These are phyloP conservation scores for Athene noctua DNA, from an alignment of 2,113 vertebrate species.

Conservation along the genomic window DNA sequence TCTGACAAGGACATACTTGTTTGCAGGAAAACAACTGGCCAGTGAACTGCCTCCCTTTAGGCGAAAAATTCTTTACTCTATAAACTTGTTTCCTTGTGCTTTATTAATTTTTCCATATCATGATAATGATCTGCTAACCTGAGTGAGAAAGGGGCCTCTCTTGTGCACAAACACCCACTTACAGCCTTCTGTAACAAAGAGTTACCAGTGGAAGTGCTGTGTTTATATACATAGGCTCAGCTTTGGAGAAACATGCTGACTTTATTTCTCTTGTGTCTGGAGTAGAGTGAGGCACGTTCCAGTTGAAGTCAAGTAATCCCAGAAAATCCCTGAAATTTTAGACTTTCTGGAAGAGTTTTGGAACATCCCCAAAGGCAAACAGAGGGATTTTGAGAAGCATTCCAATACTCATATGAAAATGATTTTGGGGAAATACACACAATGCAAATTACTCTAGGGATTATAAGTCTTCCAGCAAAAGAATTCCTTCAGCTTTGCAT, in stretches of 20 bases:
- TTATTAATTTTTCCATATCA: neutral
- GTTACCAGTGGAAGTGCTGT: neutral
- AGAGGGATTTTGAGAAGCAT: conserved; percentile 16
- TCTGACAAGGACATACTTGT: neutral
- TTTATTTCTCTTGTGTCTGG: conserved; percentile 23
- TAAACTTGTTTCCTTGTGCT: neutral
- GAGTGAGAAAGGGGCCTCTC: neutral
- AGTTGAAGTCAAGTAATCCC: conserved; percentile 30
- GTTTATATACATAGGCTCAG: neutral
- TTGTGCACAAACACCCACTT: neutral
- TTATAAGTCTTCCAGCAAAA: conserved; percentile 31
- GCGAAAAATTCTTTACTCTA: neutral
- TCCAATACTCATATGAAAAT: conserved; percentile 40
- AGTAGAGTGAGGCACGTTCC: conserved; percentile 5
- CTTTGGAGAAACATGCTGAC: neutral
- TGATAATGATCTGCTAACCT: neutral
- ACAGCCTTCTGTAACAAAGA: neutral
- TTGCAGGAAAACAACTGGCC: neutral
- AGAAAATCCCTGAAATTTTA: conserved; percentile 25
- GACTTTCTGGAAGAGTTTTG: conserved; percentile 40
- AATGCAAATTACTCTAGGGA: neutral
- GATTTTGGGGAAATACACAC: conserved; percentile 16
- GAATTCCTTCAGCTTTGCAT: conserved; percentile 29
- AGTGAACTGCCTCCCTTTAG: neutral
- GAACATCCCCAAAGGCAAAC: conserved; percentile 3